Evolutionary conservation across 2,797 vertebrate species (phyloP).

Genomic region (Squalus acanthias): DNA sequence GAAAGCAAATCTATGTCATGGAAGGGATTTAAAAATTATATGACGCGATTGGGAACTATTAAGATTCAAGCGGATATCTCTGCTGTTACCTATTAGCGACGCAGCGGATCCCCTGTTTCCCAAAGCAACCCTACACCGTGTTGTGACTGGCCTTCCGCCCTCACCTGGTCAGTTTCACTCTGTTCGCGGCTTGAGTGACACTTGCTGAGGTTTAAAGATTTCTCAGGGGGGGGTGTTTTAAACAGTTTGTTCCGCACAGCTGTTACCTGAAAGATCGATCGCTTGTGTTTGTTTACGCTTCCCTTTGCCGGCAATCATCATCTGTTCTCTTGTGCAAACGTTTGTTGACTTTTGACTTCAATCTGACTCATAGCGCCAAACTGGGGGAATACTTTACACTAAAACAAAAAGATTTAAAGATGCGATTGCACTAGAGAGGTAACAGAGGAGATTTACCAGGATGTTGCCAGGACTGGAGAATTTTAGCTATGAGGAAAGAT

Average conservation of each 20-base stretch:
- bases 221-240: not conserved
- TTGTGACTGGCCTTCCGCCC: not conserved
- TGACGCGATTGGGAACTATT: not conserved
- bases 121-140: not conserved
- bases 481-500: too few relatives aligned
- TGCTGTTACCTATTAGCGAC: not conserved
- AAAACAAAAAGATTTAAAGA: not conserved
- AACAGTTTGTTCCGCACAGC: not conserved
- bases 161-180: not conserved
- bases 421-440: too few relatives aligned
- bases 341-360: not conserved
- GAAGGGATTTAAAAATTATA: not conserved
- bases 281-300: not conserved
- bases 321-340: too few relatives aligned
- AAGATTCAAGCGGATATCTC: not conserved
- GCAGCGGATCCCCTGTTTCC: not conserved
- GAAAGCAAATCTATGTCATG: not conserved
- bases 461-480: too few relatives aligned
- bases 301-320: not conserved
- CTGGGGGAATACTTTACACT: not conserved
- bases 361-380: not conserved
- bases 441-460: too few relatives aligned
- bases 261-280: not conserved
- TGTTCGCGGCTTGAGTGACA: not conserved
- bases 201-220: not conserved